phyloP scores from a whole-genome alignment of 64 coral and sea anemone species.

The Catalaphyllia jardinei region DNA sequence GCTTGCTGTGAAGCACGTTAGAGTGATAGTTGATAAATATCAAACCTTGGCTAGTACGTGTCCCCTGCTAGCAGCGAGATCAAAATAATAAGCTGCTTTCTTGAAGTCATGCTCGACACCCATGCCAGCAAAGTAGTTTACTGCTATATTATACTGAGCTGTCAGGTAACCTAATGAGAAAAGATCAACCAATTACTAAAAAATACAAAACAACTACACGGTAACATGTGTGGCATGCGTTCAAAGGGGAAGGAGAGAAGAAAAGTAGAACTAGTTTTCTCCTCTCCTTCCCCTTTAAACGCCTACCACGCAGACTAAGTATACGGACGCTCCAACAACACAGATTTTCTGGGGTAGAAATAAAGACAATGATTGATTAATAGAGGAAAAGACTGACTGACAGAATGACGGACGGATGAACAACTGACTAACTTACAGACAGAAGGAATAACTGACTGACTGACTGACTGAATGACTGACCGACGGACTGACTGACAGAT shows the following conservation, averaged over 20 bases:
- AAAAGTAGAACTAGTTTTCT: too few species aligned
- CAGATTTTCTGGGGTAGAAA: background rate
- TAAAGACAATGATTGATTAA: background rate
- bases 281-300: too few species aligned
- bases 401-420: too few species aligned
- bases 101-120: slow-evolving; percentile 84
- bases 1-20: background rate
- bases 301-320: background rate
- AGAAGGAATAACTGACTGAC: too few species aligned
- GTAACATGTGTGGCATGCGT: too few species aligned
- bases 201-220: background rate
- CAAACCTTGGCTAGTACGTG: slow-evolving; percentile 84
- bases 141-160: slow-evolving; percentile 87
- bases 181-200: background rate
- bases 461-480: too few species aligned
- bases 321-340: background rate
- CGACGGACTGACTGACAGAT: too few species aligned
- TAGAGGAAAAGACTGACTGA: too few species aligned
- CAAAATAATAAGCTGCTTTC: slow-evolving; percentile 89
- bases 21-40: background rate
- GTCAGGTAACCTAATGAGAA: slow-evolving; percentile 62
- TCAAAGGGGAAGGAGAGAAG: too few species aligned
- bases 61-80: slow-evolving; percentile 71
- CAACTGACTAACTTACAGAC: too few species aligned
- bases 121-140: slow-evolving; percentile 91